Conservation (phyloP, 2,113 vertebrate genomes). For the Bettongia penicillata region DNA sequence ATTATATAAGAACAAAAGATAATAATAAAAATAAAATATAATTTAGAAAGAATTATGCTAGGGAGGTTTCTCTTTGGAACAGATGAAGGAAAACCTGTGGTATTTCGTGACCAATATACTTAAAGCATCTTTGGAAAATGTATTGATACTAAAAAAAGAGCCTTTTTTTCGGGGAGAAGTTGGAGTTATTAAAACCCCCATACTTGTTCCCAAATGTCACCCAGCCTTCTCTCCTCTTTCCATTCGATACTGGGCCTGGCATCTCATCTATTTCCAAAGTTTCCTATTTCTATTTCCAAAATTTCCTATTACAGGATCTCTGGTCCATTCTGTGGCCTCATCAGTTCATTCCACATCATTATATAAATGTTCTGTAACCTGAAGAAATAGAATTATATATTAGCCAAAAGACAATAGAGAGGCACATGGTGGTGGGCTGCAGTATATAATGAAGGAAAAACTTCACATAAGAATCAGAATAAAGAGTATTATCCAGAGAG, state of each 20-base stretch:
- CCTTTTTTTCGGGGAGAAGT: background rate
- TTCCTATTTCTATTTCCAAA: background rate
- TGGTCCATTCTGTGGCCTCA: background rate
- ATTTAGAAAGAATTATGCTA: background rate
- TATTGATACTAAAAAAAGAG: background rate
- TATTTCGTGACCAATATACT: background rate
- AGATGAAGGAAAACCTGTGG: background rate
- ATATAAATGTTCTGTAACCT: background rate
- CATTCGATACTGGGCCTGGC: no score
- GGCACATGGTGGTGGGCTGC: background rate
- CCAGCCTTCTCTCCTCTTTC: background rate
- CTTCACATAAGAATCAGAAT: background rate
- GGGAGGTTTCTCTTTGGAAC: background rate
- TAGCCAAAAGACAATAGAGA: background rate
- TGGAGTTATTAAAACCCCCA: background rate
- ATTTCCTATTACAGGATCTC: background rate
- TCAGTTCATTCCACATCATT: background rate
- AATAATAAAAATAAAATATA: background rate
- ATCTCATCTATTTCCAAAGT: background rate
- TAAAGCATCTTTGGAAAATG: background rate
- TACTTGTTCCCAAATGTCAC: background rate
- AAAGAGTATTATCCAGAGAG: background rate
- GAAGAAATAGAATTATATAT: background rate
- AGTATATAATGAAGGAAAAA: background rate
- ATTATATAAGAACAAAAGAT: background rate